Percentiles rank a stretch among this genome's conserved stretches.
These are phyloP conservation scores for Psylliodes chrysocephalus DNA, from an alignment of 2,888 invertebrate genomes.

Conservation along the genomic window DNA sequence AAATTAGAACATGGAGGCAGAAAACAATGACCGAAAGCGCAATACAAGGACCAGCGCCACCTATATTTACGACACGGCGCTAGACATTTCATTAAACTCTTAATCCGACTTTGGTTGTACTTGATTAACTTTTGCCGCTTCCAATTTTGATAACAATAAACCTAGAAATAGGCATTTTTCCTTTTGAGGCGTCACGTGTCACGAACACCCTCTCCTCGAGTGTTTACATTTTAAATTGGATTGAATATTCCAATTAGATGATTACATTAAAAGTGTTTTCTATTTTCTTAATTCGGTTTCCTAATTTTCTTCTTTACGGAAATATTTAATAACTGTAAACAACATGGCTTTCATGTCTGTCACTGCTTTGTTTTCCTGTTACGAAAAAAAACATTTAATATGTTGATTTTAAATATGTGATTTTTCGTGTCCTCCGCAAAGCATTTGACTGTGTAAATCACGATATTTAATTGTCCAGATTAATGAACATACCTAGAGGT, in stretches of 20 bases:
- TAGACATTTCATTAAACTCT: slow-evolving; percentile 63
- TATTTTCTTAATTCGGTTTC: too few relatives aligned
- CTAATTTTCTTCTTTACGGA: too few relatives aligned
- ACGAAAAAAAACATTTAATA: too few relatives aligned
- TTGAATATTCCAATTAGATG: background rate
- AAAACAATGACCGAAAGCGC: slow-evolving; percentile 35
- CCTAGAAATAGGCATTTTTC: slow-evolving; percentile 48
- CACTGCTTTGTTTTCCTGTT: too few relatives aligned
- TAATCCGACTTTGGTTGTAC: slow-evolving; percentile 60
- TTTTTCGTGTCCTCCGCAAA: too few relatives aligned
- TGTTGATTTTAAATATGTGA: too few relatives aligned
- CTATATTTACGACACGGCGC: slow-evolving; percentile 24
- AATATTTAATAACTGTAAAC: too few relatives aligned
- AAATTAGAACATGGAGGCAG: slow-evolving; percentile 49
- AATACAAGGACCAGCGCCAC: slow-evolving; percentile 35
- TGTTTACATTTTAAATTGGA: background rate
- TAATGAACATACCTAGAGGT: too few relatives aligned
- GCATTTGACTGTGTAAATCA: too few relatives aligned
- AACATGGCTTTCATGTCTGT: too few relatives aligned
- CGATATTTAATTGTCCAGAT: too few relatives aligned
- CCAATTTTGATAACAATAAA: slow-evolving; percentile 59
- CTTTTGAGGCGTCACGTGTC: slow-evolving; percentile 42
- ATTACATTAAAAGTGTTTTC: too few relatives aligned
- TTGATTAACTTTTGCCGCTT: slow-evolving; percentile 59
- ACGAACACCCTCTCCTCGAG: slow-evolving; percentile 1